Evolutionary conservation across 2,888 invertebrate species (phyloP).

Genomic region (Drosophila fungiperda): DNA sequence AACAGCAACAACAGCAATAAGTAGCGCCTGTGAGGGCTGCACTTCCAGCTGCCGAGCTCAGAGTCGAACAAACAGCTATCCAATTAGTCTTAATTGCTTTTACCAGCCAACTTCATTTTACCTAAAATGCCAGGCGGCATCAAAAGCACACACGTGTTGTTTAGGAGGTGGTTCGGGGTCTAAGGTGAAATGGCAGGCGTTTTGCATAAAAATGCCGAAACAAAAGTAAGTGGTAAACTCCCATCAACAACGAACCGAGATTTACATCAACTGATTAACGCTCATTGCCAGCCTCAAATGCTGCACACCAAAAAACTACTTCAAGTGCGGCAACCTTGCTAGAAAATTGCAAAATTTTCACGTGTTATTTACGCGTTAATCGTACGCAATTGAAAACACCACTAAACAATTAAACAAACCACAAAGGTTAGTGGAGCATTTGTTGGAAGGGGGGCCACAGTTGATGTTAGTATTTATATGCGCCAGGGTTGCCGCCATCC

Average conservation of each 20-base stretch:
- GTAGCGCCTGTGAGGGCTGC: conserved; percentile 52
- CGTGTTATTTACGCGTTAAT: conserved; percentile 73
- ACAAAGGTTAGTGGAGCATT: conserved; percentile 9
- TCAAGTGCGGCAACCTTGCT: conserved; percentile 55
- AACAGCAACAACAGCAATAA: conserved; percentile 7
- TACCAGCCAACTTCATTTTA: conserved; percentile 54
- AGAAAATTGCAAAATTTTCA: conserved; percentile 75
- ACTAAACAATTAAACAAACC: conserved; percentile 54
- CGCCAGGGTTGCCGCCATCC: conserved; percentile 65
- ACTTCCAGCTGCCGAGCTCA: conserved; percentile 44
- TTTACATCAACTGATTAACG: conserved; percentile 59
- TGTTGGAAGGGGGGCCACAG: background rate
- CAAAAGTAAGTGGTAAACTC: conserved; percentile 63
- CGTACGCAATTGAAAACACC: conserved; percentile 68
- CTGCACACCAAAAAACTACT: conserved; percentile 39
- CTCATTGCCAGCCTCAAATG: conserved; percentile 56
- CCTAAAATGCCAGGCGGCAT: conserved; percentile 39
- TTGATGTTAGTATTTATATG: conserved; percentile 60
- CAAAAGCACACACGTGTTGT: conserved; percentile 9
- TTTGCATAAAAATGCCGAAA: conserved; percentile 60
- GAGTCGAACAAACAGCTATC: conserved; percentile 41
- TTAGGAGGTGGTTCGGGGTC: background rate
- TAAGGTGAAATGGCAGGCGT: conserved; percentile 28
- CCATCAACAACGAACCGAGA: conserved; percentile 55
- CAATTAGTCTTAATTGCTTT: conserved; percentile 76